These are phyloP conservation scores for Etheostoma spectabile DNA, from an alignment of 2,113 vertebrate species.

Conservation along the genomic window DNA sequence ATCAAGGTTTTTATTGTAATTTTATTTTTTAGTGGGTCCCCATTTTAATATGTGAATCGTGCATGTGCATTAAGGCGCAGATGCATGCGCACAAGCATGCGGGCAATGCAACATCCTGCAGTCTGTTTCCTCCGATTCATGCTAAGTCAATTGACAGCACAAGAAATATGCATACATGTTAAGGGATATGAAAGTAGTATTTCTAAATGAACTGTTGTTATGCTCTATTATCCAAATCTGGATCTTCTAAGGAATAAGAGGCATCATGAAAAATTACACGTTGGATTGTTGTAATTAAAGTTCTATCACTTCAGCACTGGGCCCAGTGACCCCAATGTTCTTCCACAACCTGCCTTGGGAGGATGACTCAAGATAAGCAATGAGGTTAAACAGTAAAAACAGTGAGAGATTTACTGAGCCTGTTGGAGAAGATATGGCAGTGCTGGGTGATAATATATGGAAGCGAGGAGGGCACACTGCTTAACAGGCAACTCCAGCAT, in stretches of 20 bases:
- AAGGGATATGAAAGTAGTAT: background rate
- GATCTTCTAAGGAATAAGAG: background rate
- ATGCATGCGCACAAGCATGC: background rate
- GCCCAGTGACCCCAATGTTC: conserved; percentile 36
- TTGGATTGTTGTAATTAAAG: conserved; percentile 37
- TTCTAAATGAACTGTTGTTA: background rate
- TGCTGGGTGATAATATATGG: conserved; percentile 72
- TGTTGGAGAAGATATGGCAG: conserved; percentile 67
- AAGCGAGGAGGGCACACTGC: conserved; percentile 38
- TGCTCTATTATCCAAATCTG: background rate
- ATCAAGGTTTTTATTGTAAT: background rate
- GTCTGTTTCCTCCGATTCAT: background rate
- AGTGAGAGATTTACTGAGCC: conserved; percentile 71
- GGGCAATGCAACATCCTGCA: background rate
- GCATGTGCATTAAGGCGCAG: background rate
- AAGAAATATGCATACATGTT: background rate
- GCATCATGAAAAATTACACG: conserved; percentile 3
- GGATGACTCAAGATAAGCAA: conserved; percentile 55
- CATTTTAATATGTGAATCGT: background rate
- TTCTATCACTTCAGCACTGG: conserved; percentile 19
- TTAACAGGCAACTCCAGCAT: conserved; percentile 62
- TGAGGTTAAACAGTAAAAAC: conserved; percentile 78
- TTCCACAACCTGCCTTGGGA: conserved; percentile 32
- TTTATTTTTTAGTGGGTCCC: background rate
- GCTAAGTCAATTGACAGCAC: background rate